Evolutionary conservation across 2,797 vertebrate genomes (phyloP), one percentile per base, ranked within the genome.

Genomic region (Cirrhinus molitorella): DNA sequence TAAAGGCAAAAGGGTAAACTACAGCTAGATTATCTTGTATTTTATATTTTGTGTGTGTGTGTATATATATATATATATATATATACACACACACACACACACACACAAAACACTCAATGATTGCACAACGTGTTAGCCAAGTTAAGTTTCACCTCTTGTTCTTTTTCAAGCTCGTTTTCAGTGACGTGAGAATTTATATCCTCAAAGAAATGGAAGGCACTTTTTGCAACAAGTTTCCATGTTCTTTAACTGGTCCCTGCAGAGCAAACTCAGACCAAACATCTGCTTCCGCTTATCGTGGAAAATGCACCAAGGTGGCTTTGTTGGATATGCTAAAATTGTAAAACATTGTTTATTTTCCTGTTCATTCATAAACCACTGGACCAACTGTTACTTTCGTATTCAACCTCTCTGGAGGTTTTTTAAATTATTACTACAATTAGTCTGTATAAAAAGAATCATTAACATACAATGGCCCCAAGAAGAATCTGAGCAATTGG

Each of bases 281-380:
- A 94, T 94, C 91, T 94, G 93, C 74, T 88, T 88, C 83, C 79
- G 81, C 90, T 94, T 93, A 92, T 90, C 84, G 75, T 81, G 75
- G 84, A 84, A 90, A 91, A 92, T 85, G 79, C 78, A 81, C 83
- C 40, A 88, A 85, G 74, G 86, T 88, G 80, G 83, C 61, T 90
- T 87, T 87, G 68, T 78, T 92, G 80, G 85, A 90, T 83, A 75
- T 85, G 67, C 82, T 88, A 65, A 87, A 86, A 84, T 89, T 89
- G 83, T 87, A 85, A 89, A 88, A 67, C 88, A 87, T 37, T 89
- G 76, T 87, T 87, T 86, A 87, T 77, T 80, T 74, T 90, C 74
- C 67, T 83, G 76, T 80, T 86, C 23, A 80, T 89, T 85, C 79
- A 73, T 45, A 88, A 80, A 88, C 70, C 82, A 85, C 74, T 80